Evolutionary conservation across 2,113 vertebrate genomes (phyloP), one percentile per base, ranked within the genome.

Genomic region (Callocephalon fimbriatum): DNA sequence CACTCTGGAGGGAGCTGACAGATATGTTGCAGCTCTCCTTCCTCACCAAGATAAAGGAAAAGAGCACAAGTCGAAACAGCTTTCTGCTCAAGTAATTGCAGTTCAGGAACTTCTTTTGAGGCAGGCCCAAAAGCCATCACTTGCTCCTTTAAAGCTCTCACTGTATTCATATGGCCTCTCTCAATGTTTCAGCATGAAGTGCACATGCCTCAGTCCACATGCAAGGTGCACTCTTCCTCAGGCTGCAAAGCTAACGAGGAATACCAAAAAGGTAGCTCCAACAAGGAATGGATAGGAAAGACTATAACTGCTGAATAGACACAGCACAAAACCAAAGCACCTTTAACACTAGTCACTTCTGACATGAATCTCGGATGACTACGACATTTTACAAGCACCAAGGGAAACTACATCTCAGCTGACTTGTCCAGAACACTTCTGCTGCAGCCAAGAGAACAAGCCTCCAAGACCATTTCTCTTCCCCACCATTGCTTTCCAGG

Each of bases 251-350:
- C 47, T 47, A 17, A 74, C 7, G 23, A 65, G 18, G 38, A 75
- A 61, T 3, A 63, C 12, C 66, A 71, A 51, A 65, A 23, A 40
- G 7, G 15, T 4, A 45, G 5, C 9, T 80, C 40, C 22, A 40
- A 6, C 58, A 83, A 53, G 7, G 31, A 73, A 61, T 1, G 4
- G 54, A 14, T 2, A 88, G n/a, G 20, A 23, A 73, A 65, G 38
- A 48, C 50, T 17, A 3, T 0, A 7, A 68, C 10, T 1, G 2
- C 47, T 59, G 31, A 32, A 48, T 0, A 29, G n/a, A 66, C 19
- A 63, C 32, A 77, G 35, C 9, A 38, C 58, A 37, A 76, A 88
- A 50, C 48, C 50, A 85, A 25, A 82, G 58, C 35, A 66, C 29
- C 2, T 0, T 4, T 22, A 80, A 12, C 17, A 51, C 12, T 40